Evolutionary conservation across 1,140 invertebrate genomes (phyloP).

Genomic region (Drosophila sulfurigaster): DNA sequence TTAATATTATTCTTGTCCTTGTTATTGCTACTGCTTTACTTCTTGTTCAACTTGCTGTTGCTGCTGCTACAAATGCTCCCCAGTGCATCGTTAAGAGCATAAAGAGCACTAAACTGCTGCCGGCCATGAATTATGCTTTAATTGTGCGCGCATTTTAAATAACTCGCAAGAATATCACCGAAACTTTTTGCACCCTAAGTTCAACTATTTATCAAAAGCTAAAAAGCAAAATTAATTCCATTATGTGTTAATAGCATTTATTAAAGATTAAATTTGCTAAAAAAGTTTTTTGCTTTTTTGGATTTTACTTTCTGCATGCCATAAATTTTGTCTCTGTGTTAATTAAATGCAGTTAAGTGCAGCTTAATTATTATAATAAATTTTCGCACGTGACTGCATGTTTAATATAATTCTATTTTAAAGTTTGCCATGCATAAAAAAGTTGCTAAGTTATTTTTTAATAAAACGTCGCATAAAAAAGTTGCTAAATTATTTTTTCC

Average conservation of each 20-base stretch:
- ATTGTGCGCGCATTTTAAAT: constrained; percentile 70
- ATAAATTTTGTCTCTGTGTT: neutral
- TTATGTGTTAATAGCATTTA: neutral
- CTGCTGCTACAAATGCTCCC: constrained; percentile 73
- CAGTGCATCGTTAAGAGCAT: constrained; percentile 72
- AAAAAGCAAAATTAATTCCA: neutral
- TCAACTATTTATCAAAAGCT: constrained; percentile 4
- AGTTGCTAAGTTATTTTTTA: too few species aligned
- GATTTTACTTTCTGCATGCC: neutral
- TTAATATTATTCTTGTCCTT: constrained; percentile 44
- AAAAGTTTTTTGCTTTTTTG: neutral
- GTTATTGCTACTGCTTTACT: constrained; percentile 27
- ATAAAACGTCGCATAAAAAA: too few species aligned
- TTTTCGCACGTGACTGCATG: neutral
- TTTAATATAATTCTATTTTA: too few species aligned
- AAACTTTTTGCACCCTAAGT: constrained; percentile 17
- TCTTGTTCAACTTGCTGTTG: constrained; percentile 22
- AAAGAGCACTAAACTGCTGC: constrained; percentile 77
- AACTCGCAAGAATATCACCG: constrained; percentile 17
- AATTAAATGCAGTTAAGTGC: neutral
- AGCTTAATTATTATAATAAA: neutral
- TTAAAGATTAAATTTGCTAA: too few species aligned
- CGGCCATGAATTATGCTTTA: constrained; percentile 80
- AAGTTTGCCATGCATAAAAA: too few species aligned
- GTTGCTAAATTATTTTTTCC: too few species aligned